Evolutionary conservation across 1,140 invertebrate genomes (phyloP), one percentile per base, ranked within the genome.

Genomic region (Drosophila pectinifera): DNA sequence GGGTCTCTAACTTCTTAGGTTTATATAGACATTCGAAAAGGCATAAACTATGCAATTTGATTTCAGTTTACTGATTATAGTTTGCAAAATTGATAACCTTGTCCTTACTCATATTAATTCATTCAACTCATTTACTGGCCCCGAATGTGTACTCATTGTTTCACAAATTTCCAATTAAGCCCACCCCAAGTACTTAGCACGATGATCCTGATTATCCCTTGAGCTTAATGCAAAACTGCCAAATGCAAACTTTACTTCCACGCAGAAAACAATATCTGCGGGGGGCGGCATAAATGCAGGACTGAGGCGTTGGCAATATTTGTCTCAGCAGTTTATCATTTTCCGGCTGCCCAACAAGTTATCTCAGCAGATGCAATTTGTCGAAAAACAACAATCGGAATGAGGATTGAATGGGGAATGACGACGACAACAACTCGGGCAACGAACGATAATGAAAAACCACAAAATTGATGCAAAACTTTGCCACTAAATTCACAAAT

Each of bases 401-500:
- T 54, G 46, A 31, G 49, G 53, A 67, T 72, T 65, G 42, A 53
- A 36, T 53, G 49, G 49, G 31, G 26, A 49, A 51, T n/a, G n/a
- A n/a, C n/a, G n/a, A n/a, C n/a, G n/a, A 57, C 36, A 69, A 61
- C 54, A 58, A 62, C 59, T 64, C 10, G 31, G 59, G 68, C 42
- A 53, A 51, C 46, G 42, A 75, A 64, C 78, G 74, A 86, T 81
- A 86, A 86, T 86, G 78, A 86, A 86, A 86, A 86, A 63, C 73
- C 73, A 59, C 82, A 86, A 78, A 85, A 70, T 70, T 86, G 54
- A 64, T 67, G 65, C 78, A 36, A 86, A 86, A 86, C 78, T 86
- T 86, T 85, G 78, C 49, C 82, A 86, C 82, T 85, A 85, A 86
- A 85, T 85, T 86, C 70, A 88, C 82, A 86, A 86, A 86, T 88